phyloP scores from a whole-genome alignment of 2,797 vertebrate species.

The Rhinoraja longicauda region DNA sequence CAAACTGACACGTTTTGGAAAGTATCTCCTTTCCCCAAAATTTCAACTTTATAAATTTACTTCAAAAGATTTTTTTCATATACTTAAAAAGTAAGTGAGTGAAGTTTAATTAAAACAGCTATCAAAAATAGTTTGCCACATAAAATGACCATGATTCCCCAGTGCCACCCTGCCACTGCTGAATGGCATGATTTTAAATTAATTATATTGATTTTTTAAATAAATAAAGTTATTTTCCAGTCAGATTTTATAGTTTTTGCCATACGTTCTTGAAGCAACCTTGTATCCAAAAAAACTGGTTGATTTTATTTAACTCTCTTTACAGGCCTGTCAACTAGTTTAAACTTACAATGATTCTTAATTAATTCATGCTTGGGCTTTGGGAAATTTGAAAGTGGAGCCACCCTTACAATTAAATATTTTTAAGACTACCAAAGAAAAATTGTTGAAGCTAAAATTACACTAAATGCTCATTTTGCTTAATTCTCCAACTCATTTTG shows the following conservation, averaged over 20 bases:
- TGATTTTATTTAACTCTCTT: too few species aligned
- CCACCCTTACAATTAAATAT: too few species aligned
- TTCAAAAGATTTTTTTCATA: not conserved
- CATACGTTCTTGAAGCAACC: not conserved
- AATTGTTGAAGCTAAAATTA: not conserved
- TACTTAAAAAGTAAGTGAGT: not conserved
- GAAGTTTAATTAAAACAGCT: not conserved
- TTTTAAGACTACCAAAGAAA: too few species aligned
- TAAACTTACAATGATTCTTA: not conserved
- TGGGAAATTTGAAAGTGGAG: too few species aligned
- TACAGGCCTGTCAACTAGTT: too few species aligned
- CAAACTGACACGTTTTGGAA: not conserved
- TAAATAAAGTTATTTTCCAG: too few species aligned
- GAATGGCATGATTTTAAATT: too few species aligned
- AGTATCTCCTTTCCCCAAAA: not conserved
- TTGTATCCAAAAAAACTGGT: not conserved
- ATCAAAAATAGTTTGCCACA: not conserved
- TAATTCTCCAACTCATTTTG: not conserved
- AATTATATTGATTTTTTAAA: too few species aligned
- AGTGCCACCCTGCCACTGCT: too few species aligned
- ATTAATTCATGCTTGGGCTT: not conserved
- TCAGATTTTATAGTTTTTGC: not conserved
- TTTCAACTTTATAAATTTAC: not conserved
- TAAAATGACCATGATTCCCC: not conserved
- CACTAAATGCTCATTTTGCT: not conserved